Conservation (phyloP, 2,797 vertebrate species). For the Acipenser transmontanus region DNA sequence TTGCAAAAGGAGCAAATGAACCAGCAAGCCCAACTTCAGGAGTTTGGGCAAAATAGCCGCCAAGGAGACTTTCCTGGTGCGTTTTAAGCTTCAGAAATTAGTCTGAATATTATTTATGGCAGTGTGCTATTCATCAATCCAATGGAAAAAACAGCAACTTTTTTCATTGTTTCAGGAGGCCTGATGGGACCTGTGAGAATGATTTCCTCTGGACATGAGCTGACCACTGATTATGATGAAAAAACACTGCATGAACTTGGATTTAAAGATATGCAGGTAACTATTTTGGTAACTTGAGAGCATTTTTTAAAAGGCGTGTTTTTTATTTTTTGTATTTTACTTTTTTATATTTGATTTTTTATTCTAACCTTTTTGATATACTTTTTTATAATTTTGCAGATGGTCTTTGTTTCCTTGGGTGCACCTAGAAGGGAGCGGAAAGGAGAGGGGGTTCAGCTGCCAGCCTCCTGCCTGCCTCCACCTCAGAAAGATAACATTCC, state of each 20-base stretch:
- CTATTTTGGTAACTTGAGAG: too few relatives aligned
- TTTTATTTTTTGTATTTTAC: too few relatives aligned
- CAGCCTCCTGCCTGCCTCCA: conserved; percentile 90
- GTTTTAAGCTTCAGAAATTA: conserved; percentile 8
- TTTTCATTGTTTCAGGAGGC: conserved; percentile 63
- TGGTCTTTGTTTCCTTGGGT: conserved; percentile 97
- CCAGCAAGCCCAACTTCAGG: conserved; percentile 97
- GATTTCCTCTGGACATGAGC: conserved; percentile 96
- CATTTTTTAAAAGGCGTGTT: too few relatives aligned
- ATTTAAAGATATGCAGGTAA: conserved; percentile 98
- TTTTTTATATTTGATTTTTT: too few relatives aligned
- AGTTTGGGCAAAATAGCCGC: conserved; percentile 88
- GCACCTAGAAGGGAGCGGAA: conserved; percentile 91
- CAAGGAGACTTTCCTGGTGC: conserved; percentile 91
- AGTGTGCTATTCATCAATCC: too few relatives aligned
- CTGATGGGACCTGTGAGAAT: conserved; percentile 96
- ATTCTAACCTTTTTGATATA: too few relatives aligned
- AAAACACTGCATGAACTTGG: conserved; percentile 94
- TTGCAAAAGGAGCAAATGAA: conserved; percentile 97
- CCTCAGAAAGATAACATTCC: conserved; percentile 98
- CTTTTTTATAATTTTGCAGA: conserved; percentile 56
- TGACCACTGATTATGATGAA: conserved; percentile 96
- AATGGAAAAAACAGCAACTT: too few relatives aligned
- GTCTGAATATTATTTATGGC: too few relatives aligned
- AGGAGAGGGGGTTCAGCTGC: conserved; percentile 91